Evolutionary conservation across 2,113 vertebrate species (phyloP), one percentile per base, ranked within the genome.

Genomic region (Tyto alba): DNA sequence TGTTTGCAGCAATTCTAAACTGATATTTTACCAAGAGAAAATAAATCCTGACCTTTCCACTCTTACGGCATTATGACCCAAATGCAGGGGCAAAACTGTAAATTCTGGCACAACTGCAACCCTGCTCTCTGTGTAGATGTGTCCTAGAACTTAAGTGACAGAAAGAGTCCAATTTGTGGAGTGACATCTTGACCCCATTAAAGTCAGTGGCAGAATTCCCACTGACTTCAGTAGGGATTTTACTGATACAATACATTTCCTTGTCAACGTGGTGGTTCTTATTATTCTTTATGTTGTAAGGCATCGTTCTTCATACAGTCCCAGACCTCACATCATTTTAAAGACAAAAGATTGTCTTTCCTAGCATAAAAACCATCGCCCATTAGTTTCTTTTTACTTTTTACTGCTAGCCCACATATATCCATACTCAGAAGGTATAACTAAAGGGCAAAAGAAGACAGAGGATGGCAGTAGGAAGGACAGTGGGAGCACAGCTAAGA

Each of bases 51-150:
- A 67, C 45, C 19, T 66, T 34, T 83, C 22, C 29, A 27, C 26
- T 63, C 64, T 71, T 71, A 57, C 2, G 55, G 47, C 2, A 0
- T 59, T 75, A 41, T 59, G 72, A 60, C 36, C 59, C 13, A 85
- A 92, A 68, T 43, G 14, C 40, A 85, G 64, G n/a, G 9, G 9
- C 32, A 81, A 26, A 90, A 63, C 11, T 71, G 34, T 87, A 96
- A 95, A 85, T 95, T 93, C 68, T 92, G 73, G 80, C 67, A 41
- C 3, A 3, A 47, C 56, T 66, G 56, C 36, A 90, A 43, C 10
- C 4, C 16, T 80, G 41, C 16, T 68, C 20, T 84, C 56, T 1
- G 1, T 0, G 0, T 30, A 88, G 40, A 26, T 0, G 0, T 72
- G 34, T 52, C 73, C 81, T 82, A 74, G 56, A 87, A 74, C 29